phyloP scores from a whole-genome alignment of 1,140 invertebrate species.

The Drosophila dunni region DNA sequence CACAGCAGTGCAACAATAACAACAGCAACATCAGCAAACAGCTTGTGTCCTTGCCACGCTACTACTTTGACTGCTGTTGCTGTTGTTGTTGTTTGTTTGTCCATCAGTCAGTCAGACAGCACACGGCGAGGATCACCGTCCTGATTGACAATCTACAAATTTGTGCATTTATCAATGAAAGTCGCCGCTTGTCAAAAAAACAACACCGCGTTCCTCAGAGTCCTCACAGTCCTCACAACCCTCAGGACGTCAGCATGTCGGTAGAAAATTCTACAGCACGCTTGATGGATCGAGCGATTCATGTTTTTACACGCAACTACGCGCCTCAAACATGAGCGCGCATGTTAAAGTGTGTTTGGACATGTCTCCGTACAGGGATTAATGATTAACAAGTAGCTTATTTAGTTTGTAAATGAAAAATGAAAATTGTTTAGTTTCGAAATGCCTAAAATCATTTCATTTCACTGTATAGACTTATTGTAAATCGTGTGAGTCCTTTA shows the following conservation, averaged over 20 bases:
- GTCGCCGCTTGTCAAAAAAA: constrained; percentile 28
- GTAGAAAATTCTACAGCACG: constrained; percentile 21
- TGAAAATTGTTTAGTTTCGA: not conserved
- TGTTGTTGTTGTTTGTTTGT: constrained; percentile 65
- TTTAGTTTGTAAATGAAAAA: constrained; percentile 4
- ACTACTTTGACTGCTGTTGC: no score
- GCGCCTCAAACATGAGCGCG: constrained; percentile 37
- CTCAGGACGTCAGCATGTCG: constrained; percentile 1
- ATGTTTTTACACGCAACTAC: constrained; percentile 77
- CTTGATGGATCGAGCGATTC: constrained; percentile 70
- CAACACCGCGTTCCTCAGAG: constrained; percentile 21
- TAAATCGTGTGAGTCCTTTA: no score
- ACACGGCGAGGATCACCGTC: constrained; percentile 45
- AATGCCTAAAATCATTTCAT: not conserved
- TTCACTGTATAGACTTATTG: not conserved
- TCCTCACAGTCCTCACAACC: no score
- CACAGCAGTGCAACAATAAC: constrained; percentile 18
- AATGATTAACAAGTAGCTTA: constrained; percentile 16
- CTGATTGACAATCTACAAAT: constrained; percentile 80
- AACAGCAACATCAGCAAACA: constrained; percentile 61
- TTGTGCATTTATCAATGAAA: constrained; percentile 80
- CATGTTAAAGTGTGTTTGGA: not conserved
- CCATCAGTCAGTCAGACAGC: constrained; percentile 47
- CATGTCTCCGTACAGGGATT: constrained; percentile 3
- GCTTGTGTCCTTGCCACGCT: constrained; percentile 43